phyloP scores from a whole-genome alignment of 2,797 vertebrate genomes.

The Petrocephalus schoutedeni region DNA sequence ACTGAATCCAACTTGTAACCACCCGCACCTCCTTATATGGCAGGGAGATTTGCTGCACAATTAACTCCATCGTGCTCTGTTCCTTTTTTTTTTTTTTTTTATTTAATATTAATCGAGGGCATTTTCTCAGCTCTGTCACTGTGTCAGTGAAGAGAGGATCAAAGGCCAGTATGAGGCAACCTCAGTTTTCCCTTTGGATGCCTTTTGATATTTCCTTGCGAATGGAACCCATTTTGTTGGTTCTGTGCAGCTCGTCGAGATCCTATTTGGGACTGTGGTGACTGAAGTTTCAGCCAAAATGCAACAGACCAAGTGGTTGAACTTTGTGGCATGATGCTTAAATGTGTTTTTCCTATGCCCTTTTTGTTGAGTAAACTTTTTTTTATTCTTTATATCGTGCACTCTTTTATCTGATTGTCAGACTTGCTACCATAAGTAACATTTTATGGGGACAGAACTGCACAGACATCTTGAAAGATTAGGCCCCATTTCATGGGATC shows the following conservation, averaged over 20 bases:
- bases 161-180: neutral
- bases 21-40: constrained; percentile 12
- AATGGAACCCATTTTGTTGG: neutral
- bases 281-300: neutral
- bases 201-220: neutral
- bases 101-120: neutral
- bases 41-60: neutral
- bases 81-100: neutral
- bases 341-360: neutral
- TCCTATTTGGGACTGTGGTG: neutral
- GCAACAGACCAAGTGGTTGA: neutral
- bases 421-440: neutral
- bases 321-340: neutral
- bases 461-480: constrained; percentile 18
- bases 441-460: constrained; percentile 1
- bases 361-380: neutral
- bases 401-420: neutral
- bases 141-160: constrained; percentile 12
- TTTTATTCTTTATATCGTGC: neutral
- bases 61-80: constrained; percentile 2
- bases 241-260: neutral
- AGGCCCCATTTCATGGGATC: neutral
- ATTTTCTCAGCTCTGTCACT: neutral
- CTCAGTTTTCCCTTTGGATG: neutral
- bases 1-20: neutral